Base-by-base conservation (phyloP, 1,140 invertebrate species). In the Drosophila kepulauana region DNA sequence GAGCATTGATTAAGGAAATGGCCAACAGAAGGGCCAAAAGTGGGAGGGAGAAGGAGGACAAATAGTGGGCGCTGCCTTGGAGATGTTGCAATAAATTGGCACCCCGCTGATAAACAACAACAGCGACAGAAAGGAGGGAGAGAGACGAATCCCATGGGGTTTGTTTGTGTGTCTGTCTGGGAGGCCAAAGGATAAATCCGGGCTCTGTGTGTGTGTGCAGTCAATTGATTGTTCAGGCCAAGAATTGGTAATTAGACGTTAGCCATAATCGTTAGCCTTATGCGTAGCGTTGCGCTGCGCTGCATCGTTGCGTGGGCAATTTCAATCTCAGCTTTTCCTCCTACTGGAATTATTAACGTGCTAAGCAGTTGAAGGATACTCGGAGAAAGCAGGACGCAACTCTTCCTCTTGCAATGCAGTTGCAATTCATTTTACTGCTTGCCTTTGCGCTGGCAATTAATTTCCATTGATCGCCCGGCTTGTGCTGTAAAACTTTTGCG, bases 21-120 rank as follows among this genome's bases (percentile, higher is more conserved):
- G 45, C 2, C 25, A 15, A 1, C 35, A 25, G 33, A 5, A 3
- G n/a, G 28, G 3, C 15, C 0, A 11, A 20, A 8, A 20, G 25
- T 11, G 15, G 11, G 28, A 25, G 38, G 1, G 33, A 13, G 1
- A 20, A 13, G 57, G 13, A n/a, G n/a, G 20, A 10, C 35, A 10
- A 38, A 51, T 13, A 8, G 54, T 8, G 6, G 15, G 20, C 10
- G 13, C 62, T 56, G 38, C 30, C 48, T 35, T 25, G 4, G 45
- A 70, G 59, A 71, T 63, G 61, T 70, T 71, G 61, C 67, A 65
- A 71, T 75, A 65, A 71, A 65, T 70, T 65, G 73, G 54, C 54
- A 46, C 41, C 71, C 71, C 10, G 58, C 38, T 58, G 59, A 56
- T 65, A 59, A 70, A 28, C 52, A 57, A 51, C 46, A 11, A 48